phyloP scores from a whole-genome alignment of 64 coral and sea anemone species.

The Montipora foliosa region DNA sequence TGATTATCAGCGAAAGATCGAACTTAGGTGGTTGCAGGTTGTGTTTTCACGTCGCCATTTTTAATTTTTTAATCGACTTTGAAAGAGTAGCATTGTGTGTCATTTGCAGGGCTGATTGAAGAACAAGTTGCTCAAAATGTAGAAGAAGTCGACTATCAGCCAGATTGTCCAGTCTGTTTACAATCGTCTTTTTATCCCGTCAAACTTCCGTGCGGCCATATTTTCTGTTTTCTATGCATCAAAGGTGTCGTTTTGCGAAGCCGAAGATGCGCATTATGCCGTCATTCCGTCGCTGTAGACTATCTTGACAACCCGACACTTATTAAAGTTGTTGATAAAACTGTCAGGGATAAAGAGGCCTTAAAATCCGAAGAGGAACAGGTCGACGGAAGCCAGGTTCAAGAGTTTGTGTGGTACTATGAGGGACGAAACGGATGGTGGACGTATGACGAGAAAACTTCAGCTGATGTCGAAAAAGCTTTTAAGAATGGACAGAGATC shows the following conservation, averaged over 20 bases:
- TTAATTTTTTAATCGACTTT: background rate
- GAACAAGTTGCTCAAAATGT: slow-evolving; percentile 53
- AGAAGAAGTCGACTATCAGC: slow-evolving; percentile 83
- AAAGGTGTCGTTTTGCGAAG: slow-evolving; percentile 97
- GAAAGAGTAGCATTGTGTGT: background rate
- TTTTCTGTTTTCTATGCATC: slow-evolving; percentile 99
- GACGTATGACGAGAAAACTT: slow-evolving; percentile 92
- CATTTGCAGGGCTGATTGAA: background rate
- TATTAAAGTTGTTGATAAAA: slow-evolving; percentile 62
- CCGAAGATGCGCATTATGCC: slow-evolving; percentile 91
- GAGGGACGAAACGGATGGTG: slow-evolving; percentile 99
- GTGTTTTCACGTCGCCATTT: background rate
- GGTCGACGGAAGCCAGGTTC: background rate
- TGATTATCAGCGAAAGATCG: too few species aligned
- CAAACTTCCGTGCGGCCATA: slow-evolving; percentile 92
- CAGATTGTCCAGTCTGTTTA: slow-evolving; percentile 96
- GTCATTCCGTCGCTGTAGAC: slow-evolving; percentile 81
- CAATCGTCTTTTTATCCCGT: slow-evolving; percentile 89
- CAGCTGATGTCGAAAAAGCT: slow-evolving; percentile 85
- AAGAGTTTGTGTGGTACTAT: slow-evolving; percentile 90
- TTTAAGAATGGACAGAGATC: slow-evolving; percentile 95
- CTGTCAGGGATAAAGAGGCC: background rate
- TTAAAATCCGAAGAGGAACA: slow-evolving; percentile 28
- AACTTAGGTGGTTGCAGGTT: background rate
- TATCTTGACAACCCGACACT: slow-evolving; percentile 95